phyloP scores from a whole-genome alignment of 2,888 invertebrate genomes.

The Strigamia transsilvanica region DNA sequence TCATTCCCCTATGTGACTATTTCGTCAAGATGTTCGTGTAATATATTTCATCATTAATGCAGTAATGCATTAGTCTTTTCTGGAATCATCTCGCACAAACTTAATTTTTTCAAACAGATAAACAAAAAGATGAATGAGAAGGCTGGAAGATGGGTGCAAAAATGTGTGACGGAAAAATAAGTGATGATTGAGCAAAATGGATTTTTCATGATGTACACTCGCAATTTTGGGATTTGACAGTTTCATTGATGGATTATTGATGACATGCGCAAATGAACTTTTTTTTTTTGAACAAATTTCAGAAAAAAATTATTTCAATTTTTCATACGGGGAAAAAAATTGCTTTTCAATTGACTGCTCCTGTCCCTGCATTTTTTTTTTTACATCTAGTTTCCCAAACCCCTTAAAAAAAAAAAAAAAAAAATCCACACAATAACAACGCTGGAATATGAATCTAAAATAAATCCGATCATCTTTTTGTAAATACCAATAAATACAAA shows the following conservation, averaged over 20 bases:
- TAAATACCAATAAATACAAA: too few species aligned
- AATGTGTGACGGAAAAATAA: neutral
- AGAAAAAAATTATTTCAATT: neutral
- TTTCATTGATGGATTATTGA: constrained; percentile 17
- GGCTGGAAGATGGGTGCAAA: neutral
- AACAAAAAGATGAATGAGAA: too few species aligned
- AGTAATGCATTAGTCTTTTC: neutral
- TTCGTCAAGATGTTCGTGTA: too few species aligned
- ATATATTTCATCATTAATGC: neutral
- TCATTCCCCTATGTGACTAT: too few species aligned
- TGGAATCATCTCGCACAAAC: neutral
- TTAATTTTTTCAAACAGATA: neutral
- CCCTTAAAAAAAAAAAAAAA: too few species aligned
- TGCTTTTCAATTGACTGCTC: neutral
- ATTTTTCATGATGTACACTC: neutral
- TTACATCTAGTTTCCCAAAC: too few species aligned
- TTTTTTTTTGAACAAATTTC: neutral
- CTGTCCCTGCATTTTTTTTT: too few species aligned
- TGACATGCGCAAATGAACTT: constrained; percentile 9
- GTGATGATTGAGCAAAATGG: constrained; percentile 2
- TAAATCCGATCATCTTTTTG: too few species aligned
- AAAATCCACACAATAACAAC: too few species aligned
- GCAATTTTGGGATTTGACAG: neutral
- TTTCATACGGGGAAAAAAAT: neutral
- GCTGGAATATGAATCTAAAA: too few species aligned